phyloP scores from a whole-genome alignment of 2,888 invertebrate genomes.

The Xestia c-nigrum region DNA sequence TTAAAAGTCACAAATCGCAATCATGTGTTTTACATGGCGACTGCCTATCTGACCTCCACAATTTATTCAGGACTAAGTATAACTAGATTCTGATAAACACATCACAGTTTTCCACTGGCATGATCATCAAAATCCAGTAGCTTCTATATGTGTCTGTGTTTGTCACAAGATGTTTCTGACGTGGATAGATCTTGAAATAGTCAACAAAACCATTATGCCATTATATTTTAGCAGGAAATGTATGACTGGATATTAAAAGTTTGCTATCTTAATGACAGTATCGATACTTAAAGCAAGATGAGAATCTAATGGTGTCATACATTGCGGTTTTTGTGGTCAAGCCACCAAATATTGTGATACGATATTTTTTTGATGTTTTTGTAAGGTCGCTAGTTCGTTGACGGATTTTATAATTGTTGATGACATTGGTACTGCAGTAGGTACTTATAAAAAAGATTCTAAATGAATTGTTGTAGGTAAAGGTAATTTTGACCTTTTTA shows the following conservation, averaged over 20 bases:
- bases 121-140: neutral
- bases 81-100: neutral
- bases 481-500: neutral
- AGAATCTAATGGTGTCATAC: neutral
- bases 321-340: constrained; percentile 4
- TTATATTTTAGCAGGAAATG: neutral
- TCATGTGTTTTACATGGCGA: no score
- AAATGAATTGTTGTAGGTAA: neutral
- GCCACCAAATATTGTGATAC: neutral
- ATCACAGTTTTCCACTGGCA: neutral
- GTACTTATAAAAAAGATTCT: neutral
- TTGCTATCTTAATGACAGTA: neutral
- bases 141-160: neutral
- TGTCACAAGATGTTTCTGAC: neutral
- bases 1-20: no score
- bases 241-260: neutral
- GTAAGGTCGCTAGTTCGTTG: neutral
- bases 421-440: neutral
- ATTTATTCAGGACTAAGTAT: neutral
- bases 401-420: neutral
- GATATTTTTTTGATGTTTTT: neutral
- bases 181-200: neutral
- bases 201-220: constrained; percentile 1
- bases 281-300: neutral
- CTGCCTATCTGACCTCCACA: no score